Conservation (phyloP, 1,140 invertebrate genomes). For the Procambarus virginalis region DNA sequence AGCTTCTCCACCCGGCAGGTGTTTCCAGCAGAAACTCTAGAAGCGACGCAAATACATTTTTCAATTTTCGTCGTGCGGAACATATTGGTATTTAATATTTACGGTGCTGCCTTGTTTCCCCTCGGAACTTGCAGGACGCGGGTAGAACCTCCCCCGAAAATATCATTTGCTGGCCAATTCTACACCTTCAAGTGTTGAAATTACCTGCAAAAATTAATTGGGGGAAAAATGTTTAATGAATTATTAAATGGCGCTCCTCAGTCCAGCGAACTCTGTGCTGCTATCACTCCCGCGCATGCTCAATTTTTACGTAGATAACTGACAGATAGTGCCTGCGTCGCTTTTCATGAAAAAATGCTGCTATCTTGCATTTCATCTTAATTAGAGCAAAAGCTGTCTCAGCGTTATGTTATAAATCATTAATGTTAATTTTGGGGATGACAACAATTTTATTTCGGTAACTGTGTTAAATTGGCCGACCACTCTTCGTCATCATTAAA, state of each 20-base stretch:
- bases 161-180: neutral
- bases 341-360: neutral
- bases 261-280: neutral
- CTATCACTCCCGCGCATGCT: neutral
- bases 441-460: neutral
- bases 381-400: slow-evolving; percentile 15
- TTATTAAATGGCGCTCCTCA: slow-evolving; percentile 7
- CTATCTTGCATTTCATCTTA: slow-evolving; percentile 8
- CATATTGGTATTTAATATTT: no score
- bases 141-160: no score
- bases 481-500: neutral
- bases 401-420: neutral
- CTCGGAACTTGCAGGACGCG: no score
- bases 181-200: neutral
- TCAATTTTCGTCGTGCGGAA: neutral
- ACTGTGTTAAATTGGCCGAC: neutral
- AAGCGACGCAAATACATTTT: neutral
- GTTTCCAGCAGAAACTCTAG: neutral
- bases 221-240: slow-evolving; percentile 1
- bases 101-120: no score
- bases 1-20: no score
- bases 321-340: neutral
- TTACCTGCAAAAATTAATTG: neutral
- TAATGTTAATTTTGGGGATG: neutral
- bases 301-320: neutral